phyloP scores from a whole-genome alignment of 2,797 vertebrate genomes.

The Molothrus ater region DNA sequence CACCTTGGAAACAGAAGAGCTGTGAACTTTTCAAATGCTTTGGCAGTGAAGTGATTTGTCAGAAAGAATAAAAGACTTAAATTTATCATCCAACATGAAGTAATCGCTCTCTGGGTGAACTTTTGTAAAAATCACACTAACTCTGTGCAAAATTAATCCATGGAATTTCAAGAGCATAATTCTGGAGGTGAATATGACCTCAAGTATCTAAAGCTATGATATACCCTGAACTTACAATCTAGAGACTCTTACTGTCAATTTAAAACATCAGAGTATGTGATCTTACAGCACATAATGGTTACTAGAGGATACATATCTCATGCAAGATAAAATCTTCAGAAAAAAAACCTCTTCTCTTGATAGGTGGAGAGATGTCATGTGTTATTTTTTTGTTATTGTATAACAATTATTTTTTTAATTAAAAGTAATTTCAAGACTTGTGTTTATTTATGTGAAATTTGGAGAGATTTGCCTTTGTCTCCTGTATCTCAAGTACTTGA shows the following conservation, averaged over 20 bases:
- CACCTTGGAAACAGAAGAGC: background rate
- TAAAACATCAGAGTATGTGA: background rate
- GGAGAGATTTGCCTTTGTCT: background rate
- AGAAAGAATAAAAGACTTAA: constrained; percentile 4
- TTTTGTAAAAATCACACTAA: constrained; percentile 20
- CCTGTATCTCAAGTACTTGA: background rate
- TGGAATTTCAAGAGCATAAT: background rate
- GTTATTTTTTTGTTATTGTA: background rate
- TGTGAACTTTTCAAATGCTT: constrained; percentile 25
- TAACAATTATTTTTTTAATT: background rate
- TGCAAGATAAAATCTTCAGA: background rate
- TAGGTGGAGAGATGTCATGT: background rate
- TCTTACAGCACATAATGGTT: background rate
- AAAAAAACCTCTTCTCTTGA: background rate
- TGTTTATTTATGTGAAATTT: background rate
- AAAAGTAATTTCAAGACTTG: background rate
- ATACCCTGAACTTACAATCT: constrained; percentile 16
- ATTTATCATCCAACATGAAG: background rate
- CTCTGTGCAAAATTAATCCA: background rate
- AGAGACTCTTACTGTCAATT: background rate
- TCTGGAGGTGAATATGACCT: background rate
- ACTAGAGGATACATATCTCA: background rate
- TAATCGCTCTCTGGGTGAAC: background rate
- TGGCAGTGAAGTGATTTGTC: constrained; percentile 4
- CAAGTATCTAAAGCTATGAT: constrained; percentile 6